phyloP scores from a whole-genome alignment of 30 jellyfish, hydroid and myxozoan genomes.

The Sanderia malayensis region DNA sequence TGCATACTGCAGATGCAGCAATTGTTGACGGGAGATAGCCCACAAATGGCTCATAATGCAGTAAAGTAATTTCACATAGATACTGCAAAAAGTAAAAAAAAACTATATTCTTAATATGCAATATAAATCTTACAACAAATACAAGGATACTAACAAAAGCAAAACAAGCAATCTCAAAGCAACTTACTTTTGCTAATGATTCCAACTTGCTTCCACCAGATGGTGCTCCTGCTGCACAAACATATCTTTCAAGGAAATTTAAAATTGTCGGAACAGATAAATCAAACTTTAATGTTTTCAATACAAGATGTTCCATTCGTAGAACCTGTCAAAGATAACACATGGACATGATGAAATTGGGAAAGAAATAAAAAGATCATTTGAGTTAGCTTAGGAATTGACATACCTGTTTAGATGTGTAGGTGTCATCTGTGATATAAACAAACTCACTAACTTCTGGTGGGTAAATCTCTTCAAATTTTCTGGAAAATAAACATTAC shows the following conservation, averaged over 20 bases:
- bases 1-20: slow-evolving; percentile 92
- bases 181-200: slow-evolving; percentile 74
- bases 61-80: slow-evolving; percentile 82
- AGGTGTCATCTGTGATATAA: slow-evolving; percentile 97
- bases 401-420: slow-evolving; percentile 91
- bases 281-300: slow-evolving; percentile 83
- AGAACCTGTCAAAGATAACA: slow-evolving; percentile 55
- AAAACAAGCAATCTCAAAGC: too few species aligned
- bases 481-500: slow-evolving; percentile 31
- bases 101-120: background rate
- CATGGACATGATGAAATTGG: background rate
- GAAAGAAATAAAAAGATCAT: background rate
- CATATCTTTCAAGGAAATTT: slow-evolving; percentile 75
- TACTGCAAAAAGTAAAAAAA: slow-evolving; percentile 28
- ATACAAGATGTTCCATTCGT: slow-evolving; percentile 87
- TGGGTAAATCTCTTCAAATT: slow-evolving; percentile 97
- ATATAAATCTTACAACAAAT: too few species aligned
- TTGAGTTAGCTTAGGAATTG: background rate
- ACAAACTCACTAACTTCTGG: slow-evolving; percentile 99
- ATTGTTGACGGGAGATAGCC: slow-evolving; percentile 88
- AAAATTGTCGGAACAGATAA: slow-evolving; percentile 89
- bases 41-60: slow-evolving; percentile 63
- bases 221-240: slow-evolving; percentile 77
- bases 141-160: too few species aligned
- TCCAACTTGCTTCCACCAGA: slow-evolving; percentile 73